Conservation (phyloP, 2,797 vertebrate species). For the Tolypeutes matacus region DNA sequence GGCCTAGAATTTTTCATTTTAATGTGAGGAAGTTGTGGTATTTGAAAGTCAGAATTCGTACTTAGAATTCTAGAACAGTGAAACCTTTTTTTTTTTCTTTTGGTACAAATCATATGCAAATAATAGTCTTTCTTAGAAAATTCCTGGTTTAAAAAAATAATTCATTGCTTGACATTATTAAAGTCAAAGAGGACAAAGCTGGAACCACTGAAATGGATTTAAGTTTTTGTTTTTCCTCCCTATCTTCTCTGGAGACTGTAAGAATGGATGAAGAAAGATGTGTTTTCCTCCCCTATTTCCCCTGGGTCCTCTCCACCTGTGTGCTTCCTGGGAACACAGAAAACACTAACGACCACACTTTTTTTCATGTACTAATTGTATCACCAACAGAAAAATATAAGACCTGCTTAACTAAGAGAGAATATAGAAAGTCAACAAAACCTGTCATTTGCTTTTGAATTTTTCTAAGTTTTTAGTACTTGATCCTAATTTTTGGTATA, state of each 20-base stretch:
- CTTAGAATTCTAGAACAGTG: conserved; percentile 57
- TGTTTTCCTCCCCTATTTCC: neutral
- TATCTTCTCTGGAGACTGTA: neutral
- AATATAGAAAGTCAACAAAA: neutral
- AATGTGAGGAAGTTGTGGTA: conserved; percentile 28
- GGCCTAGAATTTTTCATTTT: conserved; percentile 52
- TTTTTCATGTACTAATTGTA: neutral
- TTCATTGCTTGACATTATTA: conserved; percentile 46
- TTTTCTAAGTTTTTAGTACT: conserved; percentile 37
- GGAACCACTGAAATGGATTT: conserved; percentile 5
- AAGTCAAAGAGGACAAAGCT: conserved; percentile 55
- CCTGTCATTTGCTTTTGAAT: neutral
- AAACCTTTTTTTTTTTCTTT: neutral
- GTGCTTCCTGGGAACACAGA: neutral
- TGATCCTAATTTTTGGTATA: conserved; percentile 13
- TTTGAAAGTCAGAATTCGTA: conserved; percentile 64
- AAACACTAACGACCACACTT: neutral
- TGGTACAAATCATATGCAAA: neutral
- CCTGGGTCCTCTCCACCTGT: neutral
- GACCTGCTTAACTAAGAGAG: conserved; percentile 19
- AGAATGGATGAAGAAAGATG: neutral
- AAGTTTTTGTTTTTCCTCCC: conserved; percentile 14
- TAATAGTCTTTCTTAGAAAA: conserved; percentile 54
- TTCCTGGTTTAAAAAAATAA: conserved; percentile 16
- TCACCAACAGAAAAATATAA: conserved; percentile 12